These are phyloP conservation scores for Drosophila mayaguana DNA, from an alignment of 2,888 invertebrate genomes.

Conservation along the genomic window DNA sequence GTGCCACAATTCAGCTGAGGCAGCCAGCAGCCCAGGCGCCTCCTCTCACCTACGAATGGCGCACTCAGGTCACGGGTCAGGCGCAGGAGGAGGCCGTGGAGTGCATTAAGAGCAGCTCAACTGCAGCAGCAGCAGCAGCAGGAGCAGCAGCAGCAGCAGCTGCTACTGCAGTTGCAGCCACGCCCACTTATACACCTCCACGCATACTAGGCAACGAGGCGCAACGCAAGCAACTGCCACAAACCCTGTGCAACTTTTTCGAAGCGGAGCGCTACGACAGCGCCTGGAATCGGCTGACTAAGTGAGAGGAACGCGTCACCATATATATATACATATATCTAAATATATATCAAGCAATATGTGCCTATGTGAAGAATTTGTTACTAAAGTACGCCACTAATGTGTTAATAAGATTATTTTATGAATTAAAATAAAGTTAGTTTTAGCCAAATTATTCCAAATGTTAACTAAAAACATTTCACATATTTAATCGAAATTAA, in stretches of 20 bases:
- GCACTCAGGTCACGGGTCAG: constrained; percentile 53
- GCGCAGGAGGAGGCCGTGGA: constrained; percentile 27
- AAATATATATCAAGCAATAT: constrained; percentile 36
- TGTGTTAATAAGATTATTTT: not conserved
- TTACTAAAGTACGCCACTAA: not conserved
- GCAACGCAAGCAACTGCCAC: constrained; percentile 55
- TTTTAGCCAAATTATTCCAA: not conserved
- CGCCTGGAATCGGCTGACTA: constrained; percentile 74
- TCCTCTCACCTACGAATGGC: constrained; percentile 59
- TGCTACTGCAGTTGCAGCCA: constrained; percentile 27
- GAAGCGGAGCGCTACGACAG: constrained; percentile 75
- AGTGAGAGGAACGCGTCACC: constrained; percentile 41
- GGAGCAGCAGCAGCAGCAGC: constrained; percentile 3
- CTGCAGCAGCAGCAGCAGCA: constrained; percentile 11
- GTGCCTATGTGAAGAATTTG: constrained; percentile 38
- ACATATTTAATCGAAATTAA: not conserved
- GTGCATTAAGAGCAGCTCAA: constrained; percentile 34
- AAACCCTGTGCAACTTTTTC: constrained; percentile 72
- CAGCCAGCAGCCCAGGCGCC: constrained; percentile 16
- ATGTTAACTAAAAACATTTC: not conserved
- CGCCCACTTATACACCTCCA: constrained; percentile 55
- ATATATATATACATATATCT: constrained; percentile 30
- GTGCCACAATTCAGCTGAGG: constrained; percentile 59
- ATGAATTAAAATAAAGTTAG: not conserved
- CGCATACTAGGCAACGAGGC: constrained; percentile 64